Percentiles rank a stretch among this genome's conserved stretches.
Conservation (phyloP, 2,113 vertebrate species). For the Parus major region DNA sequence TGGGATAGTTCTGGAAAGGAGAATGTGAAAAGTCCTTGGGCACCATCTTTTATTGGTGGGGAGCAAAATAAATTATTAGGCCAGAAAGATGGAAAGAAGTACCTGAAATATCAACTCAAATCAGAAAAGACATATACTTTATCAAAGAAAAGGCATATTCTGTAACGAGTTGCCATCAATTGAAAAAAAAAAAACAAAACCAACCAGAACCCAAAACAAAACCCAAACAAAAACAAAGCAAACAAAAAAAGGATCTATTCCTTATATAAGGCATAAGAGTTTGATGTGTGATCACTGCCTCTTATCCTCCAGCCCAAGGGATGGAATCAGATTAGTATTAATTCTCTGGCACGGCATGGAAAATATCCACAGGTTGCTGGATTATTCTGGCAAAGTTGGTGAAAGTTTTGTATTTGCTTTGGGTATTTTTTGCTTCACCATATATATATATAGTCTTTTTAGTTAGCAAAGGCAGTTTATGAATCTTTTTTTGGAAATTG, state of each 20-base stretch:
- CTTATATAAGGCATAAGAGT: background rate
- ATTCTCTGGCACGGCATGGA: background rate
- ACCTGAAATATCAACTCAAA: background rate
- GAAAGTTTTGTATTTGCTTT: background rate
- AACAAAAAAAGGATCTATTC: background rate
- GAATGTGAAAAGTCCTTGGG: background rate
- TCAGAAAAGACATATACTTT: background rate
- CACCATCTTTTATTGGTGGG: background rate
- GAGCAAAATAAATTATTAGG: background rate
- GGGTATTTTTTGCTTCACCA: background rate
- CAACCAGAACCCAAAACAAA: background rate
- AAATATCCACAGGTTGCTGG: background rate
- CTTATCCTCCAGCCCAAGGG: background rate
- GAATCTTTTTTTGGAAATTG: background rate
- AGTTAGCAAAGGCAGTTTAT: background rate
- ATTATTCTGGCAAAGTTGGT: background rate
- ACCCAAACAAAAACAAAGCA: background rate
- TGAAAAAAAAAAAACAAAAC: background rate
- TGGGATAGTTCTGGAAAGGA: background rate
- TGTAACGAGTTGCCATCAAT: background rate
- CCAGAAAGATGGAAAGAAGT: background rate
- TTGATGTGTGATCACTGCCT: background rate
- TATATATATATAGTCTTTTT: background rate
- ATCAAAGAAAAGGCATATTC: background rate
- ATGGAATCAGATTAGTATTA: background rate